phyloP scores from a whole-genome alignment of 92 coral and sea anemone genomes.

The Blastomussa wellsi region DNA sequence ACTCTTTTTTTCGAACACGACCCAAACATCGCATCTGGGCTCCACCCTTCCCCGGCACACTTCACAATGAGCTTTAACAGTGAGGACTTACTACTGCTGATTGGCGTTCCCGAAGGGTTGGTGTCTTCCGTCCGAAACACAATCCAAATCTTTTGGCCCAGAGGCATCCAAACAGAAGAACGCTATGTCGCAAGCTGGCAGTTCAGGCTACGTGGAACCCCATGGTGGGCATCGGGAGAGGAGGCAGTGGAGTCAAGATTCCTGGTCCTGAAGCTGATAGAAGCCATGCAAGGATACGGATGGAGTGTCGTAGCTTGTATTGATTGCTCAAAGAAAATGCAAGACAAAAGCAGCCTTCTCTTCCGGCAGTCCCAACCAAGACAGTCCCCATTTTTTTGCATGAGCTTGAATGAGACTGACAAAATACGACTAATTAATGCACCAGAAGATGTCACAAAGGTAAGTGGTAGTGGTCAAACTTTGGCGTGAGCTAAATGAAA shows the following conservation, averaged over 20 bases:
- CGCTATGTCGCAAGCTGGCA: conserved; percentile 65
- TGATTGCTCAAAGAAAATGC: conserved; percentile 52
- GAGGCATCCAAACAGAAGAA: conserved; percentile 54
- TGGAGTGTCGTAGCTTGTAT: conserved; percentile 66
- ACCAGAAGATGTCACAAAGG: conserved; percentile 45
- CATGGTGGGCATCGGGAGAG: conserved; percentile 73
- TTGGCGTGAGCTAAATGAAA: too few relatives aligned
- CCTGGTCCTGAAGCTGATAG: conserved; percentile 68
- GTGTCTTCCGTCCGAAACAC: conserved; percentile 51
- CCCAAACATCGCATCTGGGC: conserved; percentile 35
- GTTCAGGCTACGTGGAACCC: conserved; percentile 71
- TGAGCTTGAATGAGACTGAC: conserved; percentile 62
- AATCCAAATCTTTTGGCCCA: conserved; percentile 49
- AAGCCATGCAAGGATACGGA: conserved; percentile 69
- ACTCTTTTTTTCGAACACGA: conserved; percentile 69
- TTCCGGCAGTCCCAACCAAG: conserved; percentile 62
- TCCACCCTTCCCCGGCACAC: conserved; percentile 19
- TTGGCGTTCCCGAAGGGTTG: conserved; percentile 48
- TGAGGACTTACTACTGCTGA: conserved; percentile 56
- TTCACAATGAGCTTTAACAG: conserved; percentile 61
- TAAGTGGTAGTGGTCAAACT: background rate
- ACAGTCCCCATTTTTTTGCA: conserved; percentile 65
- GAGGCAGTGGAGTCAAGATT: conserved; percentile 73
- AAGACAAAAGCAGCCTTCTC: conserved; percentile 61
- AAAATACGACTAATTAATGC: conserved; percentile 63